Percentiles rank a stretch among this genome's conserved stretches.
phyloP scores from a whole-genome alignment of 2,113 vertebrate genomes.

The Junco hyemalis region DNA sequence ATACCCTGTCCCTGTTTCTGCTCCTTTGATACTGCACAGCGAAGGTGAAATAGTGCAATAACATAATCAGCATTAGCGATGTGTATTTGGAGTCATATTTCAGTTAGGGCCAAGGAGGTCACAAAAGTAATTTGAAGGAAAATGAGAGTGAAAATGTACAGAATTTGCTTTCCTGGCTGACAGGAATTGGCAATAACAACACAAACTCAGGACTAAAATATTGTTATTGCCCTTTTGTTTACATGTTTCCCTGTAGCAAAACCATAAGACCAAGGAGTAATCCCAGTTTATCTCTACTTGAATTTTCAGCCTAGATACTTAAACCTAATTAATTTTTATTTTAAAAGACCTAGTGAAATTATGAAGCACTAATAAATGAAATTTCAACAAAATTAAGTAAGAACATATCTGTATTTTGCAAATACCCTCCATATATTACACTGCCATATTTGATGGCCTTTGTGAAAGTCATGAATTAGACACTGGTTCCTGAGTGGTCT shows the following conservation, averaged over 20 bases:
- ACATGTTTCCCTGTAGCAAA: not conserved
- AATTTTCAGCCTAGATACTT: not conserved
- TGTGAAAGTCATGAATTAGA: not conserved
- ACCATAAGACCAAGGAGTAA: accelerated
- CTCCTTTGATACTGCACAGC: not conserved
- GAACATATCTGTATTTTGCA: not conserved
- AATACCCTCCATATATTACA: not conserved
- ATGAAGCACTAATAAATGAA: not conserved
- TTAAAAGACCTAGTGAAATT: not conserved
- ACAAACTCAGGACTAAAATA: not conserved
- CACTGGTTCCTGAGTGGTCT: not conserved
- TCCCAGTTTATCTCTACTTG: not conserved
- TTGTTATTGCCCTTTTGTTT: not conserved
- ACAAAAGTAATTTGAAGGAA: constrained; percentile 25
- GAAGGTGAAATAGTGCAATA: not conserved
- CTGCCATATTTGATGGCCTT: not conserved
- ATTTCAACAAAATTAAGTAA: not conserved
- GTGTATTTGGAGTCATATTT: not conserved
- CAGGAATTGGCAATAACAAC: not conserved
- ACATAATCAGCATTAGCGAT: not conserved
- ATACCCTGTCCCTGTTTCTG: not conserved
- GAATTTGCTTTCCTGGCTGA: constrained; percentile 1
- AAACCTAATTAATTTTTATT: not conserved
- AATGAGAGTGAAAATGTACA: not conserved
- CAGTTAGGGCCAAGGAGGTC: not conserved